These are phyloP conservation scores for Lontra canadensis DNA, from an alignment of 2,113 vertebrate species.

Conservation along the genomic window DNA sequence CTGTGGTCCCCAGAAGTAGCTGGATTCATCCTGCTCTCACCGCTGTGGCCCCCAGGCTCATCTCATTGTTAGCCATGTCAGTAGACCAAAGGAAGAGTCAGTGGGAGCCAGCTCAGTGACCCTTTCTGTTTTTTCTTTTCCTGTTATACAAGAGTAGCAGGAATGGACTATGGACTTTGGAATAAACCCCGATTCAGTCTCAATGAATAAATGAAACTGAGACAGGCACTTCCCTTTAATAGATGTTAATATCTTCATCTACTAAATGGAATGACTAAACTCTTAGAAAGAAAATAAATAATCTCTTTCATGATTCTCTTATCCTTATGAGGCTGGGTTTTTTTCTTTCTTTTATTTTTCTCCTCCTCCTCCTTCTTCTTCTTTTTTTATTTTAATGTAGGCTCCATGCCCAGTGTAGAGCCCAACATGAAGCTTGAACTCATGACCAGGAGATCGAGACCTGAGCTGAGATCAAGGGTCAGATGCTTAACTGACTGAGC, in stretches of 20 bases:
- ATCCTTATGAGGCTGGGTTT: not conserved
- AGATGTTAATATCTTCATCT: constrained; percentile 53
- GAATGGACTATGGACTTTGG: not conserved
- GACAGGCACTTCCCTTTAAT: not conserved
- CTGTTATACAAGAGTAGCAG: not conserved
- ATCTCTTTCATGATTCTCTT: not conserved
- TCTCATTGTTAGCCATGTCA: not conserved
- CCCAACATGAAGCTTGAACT: not conserved
- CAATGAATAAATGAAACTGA: constrained; percentile 7
- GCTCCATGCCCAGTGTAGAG: not conserved
- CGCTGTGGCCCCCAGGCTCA: not conserved
- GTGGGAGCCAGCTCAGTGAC: not conserved
- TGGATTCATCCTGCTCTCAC: not conserved
- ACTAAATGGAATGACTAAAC: constrained; percentile 8
- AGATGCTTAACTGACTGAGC: not conserved
- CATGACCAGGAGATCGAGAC: not conserved
- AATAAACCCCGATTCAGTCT: not conserved
- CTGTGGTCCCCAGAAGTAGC: not conserved
- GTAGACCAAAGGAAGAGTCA: not conserved
- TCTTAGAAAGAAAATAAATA: constrained; percentile 10
- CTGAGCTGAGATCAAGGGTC: not conserved
- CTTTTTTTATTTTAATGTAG: not conserved
- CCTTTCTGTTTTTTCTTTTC: not conserved
- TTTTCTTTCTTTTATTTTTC: not conserved
- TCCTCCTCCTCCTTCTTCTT: not conserved